Percentiles rank a stretch among this genome's conserved stretches.
Evolutionary conservation across 2,113 vertebrate species (phyloP).

Genomic region (Suricata suricatta): DNA sequence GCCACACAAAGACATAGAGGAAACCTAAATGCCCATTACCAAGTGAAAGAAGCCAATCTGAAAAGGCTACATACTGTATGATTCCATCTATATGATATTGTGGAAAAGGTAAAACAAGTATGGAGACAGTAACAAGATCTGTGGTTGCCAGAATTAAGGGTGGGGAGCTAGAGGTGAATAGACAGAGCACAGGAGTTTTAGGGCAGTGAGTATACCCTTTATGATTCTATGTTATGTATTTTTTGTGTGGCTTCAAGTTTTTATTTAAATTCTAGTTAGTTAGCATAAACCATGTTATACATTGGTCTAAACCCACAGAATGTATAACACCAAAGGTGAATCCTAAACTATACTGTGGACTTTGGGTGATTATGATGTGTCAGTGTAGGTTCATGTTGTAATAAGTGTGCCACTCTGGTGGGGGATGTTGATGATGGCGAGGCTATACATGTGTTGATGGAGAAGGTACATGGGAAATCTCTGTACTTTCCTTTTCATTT

Average conservation of each 20-base stretch:
- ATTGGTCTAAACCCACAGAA: background rate
- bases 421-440: background rate
- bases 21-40: background rate
- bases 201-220: background rate
- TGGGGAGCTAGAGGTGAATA: background rate
- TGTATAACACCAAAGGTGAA: background rate
- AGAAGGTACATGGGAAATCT: background rate
- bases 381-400: background rate
- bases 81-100: background rate
- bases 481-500: background rate
- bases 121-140: background rate
- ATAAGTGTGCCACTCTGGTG: background rate
- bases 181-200: background rate
- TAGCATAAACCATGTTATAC: background rate
- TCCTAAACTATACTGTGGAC: background rate
- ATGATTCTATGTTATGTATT: background rate
- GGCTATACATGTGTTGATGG: background rate
- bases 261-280: no score
- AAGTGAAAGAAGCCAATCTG: background rate
- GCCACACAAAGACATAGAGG: background rate
- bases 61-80: background rate
- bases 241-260: no score
- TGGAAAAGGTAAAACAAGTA: background rate
- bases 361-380: background rate
- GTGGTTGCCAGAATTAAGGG: background rate